phyloP scores from a whole-genome alignment of 92 coral and sea anemone species.

The Ricordea florida region DNA sequence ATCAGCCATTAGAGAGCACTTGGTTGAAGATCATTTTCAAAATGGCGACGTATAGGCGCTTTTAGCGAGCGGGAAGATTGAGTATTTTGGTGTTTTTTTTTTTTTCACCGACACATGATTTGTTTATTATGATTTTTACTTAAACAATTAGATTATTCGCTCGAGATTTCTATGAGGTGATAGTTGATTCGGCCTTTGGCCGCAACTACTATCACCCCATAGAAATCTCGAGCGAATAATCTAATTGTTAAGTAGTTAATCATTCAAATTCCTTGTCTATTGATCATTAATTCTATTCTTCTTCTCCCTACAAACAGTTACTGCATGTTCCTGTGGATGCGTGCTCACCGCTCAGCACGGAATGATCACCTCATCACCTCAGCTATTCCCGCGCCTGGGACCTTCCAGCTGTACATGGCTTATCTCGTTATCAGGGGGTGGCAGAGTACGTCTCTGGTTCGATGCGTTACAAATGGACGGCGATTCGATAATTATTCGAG shows the following conservation, averaged over 20 bases:
- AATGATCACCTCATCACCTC: conserved; percentile 90
- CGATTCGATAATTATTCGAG: conserved; percentile 74
- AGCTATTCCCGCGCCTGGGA: conserved; percentile 60
- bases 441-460: conserved; percentile 84
- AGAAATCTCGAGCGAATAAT: too few species aligned
- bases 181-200: too few species aligned
- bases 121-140: too few species aligned
- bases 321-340: conserved; percentile 86
- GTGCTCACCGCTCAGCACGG: conserved; percentile 75
- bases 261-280: not conserved
- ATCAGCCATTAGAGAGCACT: too few species aligned
- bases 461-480: conserved; percentile 81
- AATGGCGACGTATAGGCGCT: too few species aligned
- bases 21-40: too few species aligned
- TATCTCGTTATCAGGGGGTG: conserved; percentile 53
- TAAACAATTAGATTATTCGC: too few species aligned
- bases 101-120: too few species aligned
- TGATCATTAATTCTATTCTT: not conserved
- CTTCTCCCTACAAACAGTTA: not conserved
- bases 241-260: not conserved
- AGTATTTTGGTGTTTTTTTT: too few species aligned
- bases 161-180: too few species aligned
- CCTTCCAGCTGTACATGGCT: conserved; percentile 80
- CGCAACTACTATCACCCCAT: too few species aligned
- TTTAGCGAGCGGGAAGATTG: too few species aligned